These are phyloP conservation scores for Coecobrya sp. DNA, from an alignment of 2,888 invertebrate species.

Conservation along the genomic window DNA sequence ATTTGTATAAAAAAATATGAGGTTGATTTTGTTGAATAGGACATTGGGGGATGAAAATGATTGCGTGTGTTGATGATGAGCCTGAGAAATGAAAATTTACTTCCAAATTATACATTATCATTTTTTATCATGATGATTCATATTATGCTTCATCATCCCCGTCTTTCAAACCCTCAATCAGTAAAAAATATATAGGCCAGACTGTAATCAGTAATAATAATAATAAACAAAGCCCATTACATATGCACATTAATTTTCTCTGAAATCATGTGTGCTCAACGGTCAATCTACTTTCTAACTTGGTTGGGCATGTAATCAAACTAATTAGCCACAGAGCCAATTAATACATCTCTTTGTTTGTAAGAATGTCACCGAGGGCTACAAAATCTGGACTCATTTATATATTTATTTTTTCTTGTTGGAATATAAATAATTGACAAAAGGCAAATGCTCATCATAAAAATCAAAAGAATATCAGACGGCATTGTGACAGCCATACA, in stretches of 20 bases:
- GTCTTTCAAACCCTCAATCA: slow-evolving; percentile 32
- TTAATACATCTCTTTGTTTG: slow-evolving; percentile 13
- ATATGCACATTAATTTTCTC: background rate
- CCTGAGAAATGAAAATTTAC: background rate
- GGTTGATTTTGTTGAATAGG: background rate
- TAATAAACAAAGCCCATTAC: too few relatives aligned
- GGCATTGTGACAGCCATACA: background rate
- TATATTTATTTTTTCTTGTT: background rate
- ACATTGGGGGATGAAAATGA: background rate
- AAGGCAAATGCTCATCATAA: background rate
- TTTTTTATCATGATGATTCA: background rate
- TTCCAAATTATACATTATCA: slow-evolving; percentile 7
- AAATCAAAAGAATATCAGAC: background rate
- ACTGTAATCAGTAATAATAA: background rate
- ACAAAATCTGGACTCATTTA: background rate
- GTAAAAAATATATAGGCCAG: background rate
- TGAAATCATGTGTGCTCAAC: slow-evolving; percentile 20
- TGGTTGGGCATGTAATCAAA: slow-evolving; percentile 27
- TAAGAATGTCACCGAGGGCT: slow-evolving; percentile 15
- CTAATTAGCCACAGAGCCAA: slow-evolving; percentile 45
- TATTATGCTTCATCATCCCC: background rate
- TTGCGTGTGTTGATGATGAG: background rate
- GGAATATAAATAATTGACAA: background rate
- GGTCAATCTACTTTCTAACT: slow-evolving; percentile 11
- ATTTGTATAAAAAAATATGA: background rate